Conservation (phyloP, 1,140 invertebrate genomes). For the Cyrtorhinus lividipennis region DNA sequence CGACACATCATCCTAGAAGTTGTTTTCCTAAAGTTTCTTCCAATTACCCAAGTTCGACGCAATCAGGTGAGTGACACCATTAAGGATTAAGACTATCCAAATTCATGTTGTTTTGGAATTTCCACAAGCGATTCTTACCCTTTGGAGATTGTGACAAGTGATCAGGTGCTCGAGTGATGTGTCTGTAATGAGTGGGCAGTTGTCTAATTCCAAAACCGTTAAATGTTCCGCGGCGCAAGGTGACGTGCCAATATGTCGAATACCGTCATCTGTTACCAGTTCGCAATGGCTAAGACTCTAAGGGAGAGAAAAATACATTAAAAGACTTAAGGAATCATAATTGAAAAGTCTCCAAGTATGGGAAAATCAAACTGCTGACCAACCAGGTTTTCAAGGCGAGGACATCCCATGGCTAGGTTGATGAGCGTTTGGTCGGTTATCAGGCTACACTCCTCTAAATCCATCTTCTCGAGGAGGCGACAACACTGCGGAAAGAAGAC, state of each 20-base stretch:
- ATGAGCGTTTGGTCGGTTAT: constrained; percentile 91
- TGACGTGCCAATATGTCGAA: constrained; percentile 80
- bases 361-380: constrained; percentile 21
- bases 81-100: no score
- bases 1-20: no score
- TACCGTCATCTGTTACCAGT: constrained; percentile 94
- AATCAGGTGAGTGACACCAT: no score
- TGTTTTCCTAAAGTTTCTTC: no score
- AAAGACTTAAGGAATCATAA: background rate
- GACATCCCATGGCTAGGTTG: constrained; percentile 86
- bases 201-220: constrained; percentile 91
- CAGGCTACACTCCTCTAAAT: constrained; percentile 93
- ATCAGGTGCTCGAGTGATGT: constrained; percentile 88
- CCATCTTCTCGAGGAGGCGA: constrained; percentile 89
- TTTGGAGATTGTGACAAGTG: constrained; percentile 84
- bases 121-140: constrained; percentile 33
- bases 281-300: constrained; percentile 97
- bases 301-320: constrained; percentile 20
- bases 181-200: constrained; percentile 98
- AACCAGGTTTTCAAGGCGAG: constrained; percentile 82
- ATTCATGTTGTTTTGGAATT: no score
- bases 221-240: constrained; percentile 82
- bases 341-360: background rate
- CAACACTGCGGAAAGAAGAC: no score
- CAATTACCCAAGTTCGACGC: no score